Evolutionary conservation across 1,140 invertebrate genomes (phyloP).

Genomic region (Camponotus vicinus): DNA sequence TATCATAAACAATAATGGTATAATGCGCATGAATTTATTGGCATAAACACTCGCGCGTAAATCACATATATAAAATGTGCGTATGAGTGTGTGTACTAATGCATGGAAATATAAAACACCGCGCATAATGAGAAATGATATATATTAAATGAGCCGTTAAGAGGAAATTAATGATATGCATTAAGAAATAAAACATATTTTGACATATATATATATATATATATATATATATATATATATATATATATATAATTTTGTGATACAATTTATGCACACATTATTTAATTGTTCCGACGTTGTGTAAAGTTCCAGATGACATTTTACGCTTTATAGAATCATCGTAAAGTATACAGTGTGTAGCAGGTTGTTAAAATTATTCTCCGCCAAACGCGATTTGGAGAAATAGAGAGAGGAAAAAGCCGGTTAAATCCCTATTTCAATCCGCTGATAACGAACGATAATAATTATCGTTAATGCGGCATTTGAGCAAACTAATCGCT

Average conservation of each 20-base stretch:
- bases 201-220: no score
- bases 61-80: constrained; percentile 14
- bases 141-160: constrained; percentile 8
- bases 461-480: constrained; percentile 46
- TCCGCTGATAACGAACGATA: constrained; percentile 21
- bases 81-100: background rate
- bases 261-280: background rate
- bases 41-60: background rate
- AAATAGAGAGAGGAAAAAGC: no score
- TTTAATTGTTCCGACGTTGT: background rate
- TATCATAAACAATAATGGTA: constrained; percentile 14
- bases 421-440: constrained; percentile 29
- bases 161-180: background rate
- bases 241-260: background rate
- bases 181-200: background rate
- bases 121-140: background rate
- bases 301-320: background rate
- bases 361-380: constrained; percentile 14
- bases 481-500: constrained; percentile 50
- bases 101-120: constrained; percentile 7
- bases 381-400: background rate
- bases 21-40: background rate
- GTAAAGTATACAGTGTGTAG: background rate
- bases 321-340: background rate
- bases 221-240: background rate